Conservation (phyloP, 2,888 invertebrate species). For the Steromphala cineraria region DNA sequence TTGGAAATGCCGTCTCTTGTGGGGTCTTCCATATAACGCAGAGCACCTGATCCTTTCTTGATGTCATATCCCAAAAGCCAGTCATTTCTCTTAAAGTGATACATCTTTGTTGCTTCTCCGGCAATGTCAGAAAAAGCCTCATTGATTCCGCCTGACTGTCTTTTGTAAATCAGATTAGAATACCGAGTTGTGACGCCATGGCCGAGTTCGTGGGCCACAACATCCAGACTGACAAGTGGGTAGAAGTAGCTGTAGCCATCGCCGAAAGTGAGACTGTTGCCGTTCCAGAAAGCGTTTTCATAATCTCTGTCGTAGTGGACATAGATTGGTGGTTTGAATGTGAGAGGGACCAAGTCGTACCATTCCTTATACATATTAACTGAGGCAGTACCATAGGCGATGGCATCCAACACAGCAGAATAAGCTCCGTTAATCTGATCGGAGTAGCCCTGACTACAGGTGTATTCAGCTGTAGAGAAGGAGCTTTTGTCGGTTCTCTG, state of each 20-base stretch:
- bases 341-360: constrained; percentile 35
- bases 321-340: constrained; percentile 41
- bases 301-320: constrained; percentile 48
- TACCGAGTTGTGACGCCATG: constrained; percentile 53
- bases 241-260: constrained; percentile 44
- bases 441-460: constrained; percentile 41
- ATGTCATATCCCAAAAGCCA: constrained; percentile 38
- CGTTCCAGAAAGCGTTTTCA: constrained; percentile 61
- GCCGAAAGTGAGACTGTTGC: constrained; percentile 50
- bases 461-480: constrained; percentile 36
- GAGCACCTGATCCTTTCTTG: constrained; percentile 31
- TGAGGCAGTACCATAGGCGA: constrained; percentile 43
- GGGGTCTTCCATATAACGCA: constrained; percentile 52
- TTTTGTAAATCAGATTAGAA: constrained; percentile 49
- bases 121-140: constrained; percentile 59
- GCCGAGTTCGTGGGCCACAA: constrained; percentile 55
- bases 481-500: constrained; percentile 18
- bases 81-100: constrained; percentile 29
- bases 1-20: constrained; percentile 50
- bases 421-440: constrained; percentile 49
- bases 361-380: constrained; percentile 52
- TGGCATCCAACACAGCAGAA: constrained; percentile 51
- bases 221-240: constrained; percentile 50
- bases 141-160: constrained; percentile 56
- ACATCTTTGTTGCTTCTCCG: constrained; percentile 49